A percentile compares a stretch with the other conserved stretches of the same genome.
These are phyloP conservation scores for Tipula vernalis DNA, from an alignment of 2,888 invertebrate genomes.

Conservation along the genomic window DNA sequence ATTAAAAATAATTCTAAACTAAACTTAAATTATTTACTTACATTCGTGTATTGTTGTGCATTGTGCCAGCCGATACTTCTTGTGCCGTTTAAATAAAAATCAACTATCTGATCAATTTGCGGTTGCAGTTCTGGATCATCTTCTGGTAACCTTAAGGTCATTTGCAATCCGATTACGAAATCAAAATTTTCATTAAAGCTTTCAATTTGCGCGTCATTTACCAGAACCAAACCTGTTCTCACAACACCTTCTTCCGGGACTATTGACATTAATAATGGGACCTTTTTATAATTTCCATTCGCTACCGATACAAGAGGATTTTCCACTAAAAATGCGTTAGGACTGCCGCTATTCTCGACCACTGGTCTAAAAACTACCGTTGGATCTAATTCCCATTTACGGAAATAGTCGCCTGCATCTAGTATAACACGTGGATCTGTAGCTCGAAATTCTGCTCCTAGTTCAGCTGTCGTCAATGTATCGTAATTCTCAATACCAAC, in stretches of 20 bases:
- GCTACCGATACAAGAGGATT: conserved; percentile 28
- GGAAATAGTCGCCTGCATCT: not conserved
- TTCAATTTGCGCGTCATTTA: not conserved
- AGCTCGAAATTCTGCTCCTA: conserved; percentile 25
- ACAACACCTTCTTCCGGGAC: conserved; percentile 32
- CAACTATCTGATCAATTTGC: conserved; percentile 17
- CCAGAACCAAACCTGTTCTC: conserved; percentile 21
- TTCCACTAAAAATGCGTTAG: conserved; percentile 29
- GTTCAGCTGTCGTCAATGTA: conserved; percentile 21
- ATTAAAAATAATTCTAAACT: not conserved
- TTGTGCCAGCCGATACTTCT: conserved; percentile 23
- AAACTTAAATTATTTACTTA: conserved; percentile 15
- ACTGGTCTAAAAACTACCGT: conserved; percentile 37
- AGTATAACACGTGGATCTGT: conserved; percentile 25
- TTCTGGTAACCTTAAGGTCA: not conserved
- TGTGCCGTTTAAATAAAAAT: conserved; percentile 26
- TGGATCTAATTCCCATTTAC: conserved; percentile 39
- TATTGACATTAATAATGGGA: conserved; percentile 34
- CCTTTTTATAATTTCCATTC: conserved; percentile 25
- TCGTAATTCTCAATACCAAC: conserved; percentile 30
- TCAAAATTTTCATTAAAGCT: conserved; percentile 26
- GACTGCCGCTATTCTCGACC: conserved; percentile 28
- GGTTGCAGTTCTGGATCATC: not conserved
- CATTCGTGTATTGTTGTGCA: conserved; percentile 25
- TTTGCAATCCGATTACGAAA: conserved; percentile 15